Base-by-base conservation (phyloP, 2,888 invertebrate genomes). In the Agonopterix heracliana region DNA sequence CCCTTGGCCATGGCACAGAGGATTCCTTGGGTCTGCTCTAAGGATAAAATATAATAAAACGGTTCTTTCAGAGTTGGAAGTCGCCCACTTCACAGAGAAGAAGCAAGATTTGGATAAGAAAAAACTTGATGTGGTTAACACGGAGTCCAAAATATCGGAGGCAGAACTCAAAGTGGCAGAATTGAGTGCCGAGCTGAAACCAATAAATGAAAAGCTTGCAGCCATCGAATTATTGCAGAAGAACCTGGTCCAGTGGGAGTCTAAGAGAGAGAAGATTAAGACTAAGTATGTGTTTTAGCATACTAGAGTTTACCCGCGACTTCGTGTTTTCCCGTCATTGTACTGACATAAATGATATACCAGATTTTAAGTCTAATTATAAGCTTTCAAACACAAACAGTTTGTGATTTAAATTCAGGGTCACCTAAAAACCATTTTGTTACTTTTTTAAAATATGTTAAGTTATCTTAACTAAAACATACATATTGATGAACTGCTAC, bases 91-190 rank as follows among this genome's bases (percentile, higher is more conserved):
- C 51, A 78, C 85, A 52, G 90, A 91, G 50, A 87, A 90, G 38
- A 93, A 93, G 63, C 80, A 88, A 42, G 91, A 91, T 61, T 89
- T 92, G 44, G 91, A 92, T 58, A 88, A 86, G 45, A 92, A 92
- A 68, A 90, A 90, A 53, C 57, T 91, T 11, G 84, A 85, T 52
- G 78, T 91, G 8, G 79, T 89, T 1, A 90, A 91, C 50, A 89
- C 92, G 9, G 90, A 91, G 60, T 89, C 92, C n/a, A 91, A 91
- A 58, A 85, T 91, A 44, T 88, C 88, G 34, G 89, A 91, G 52
- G 75, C 91, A 10, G 90, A 93, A 64, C 80, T 90, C 1, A 91
- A 92, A 64, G 83, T 93, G 44, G 72, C 81, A 3, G 89, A 90
- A 47, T 82, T 91, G 8, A 78, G 90, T 35, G 86, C 90, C 14